Evolutionary conservation across 2,888 invertebrate species (phyloP), one percentile per base, ranked within the genome.

Genomic region (Rotaria magnacalcarata): DNA sequence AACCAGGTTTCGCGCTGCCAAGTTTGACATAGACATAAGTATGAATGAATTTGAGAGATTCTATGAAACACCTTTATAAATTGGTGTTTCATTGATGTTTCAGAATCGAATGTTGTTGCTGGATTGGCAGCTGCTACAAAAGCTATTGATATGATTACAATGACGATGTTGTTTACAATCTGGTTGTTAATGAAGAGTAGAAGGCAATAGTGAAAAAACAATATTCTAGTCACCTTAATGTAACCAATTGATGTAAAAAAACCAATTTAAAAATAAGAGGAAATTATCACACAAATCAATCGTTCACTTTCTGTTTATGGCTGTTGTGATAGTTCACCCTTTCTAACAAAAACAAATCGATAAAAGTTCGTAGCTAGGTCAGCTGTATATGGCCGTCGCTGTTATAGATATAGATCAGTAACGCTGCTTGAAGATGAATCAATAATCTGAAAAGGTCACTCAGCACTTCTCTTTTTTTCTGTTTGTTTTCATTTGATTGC

Each of bases 391-490:
- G 34, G 34, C 14, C 34, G 67, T 67, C 34, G 27, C 7, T 67
- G 34, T 34, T 16, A 67, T 67, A 67, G 67, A 67, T 67, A 67
- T 5, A 67, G 34, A 67, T 67, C 19, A 16, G 19, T 67, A 34
- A 67, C 34, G 34, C 67, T 67, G 67, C 19, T 67, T 67, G 67
- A 19, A 67, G 67, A 67, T 67, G 67, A 67, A 67, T 67, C 67
- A 67, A 67, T 34, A 67, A 67, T 67, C 67, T 67, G 34, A 67
- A 67, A 67, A 67, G 67, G 67, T 67, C 67, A 67, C 34, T 67
- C 27, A 67, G 34, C 16, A 67, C 19, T 67, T 27, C 16, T 67
- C 19, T 19, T 34, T 41, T 41, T 19, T 41, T 67, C 67, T 41
- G 34, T 16, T 19, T 19, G 14, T 34, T 14, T 67, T 19, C 34